These are phyloP conservation scores for Alligator mississippiensis DNA, from an alignment of 2,113 vertebrate species.

Conservation along the genomic window DNA sequence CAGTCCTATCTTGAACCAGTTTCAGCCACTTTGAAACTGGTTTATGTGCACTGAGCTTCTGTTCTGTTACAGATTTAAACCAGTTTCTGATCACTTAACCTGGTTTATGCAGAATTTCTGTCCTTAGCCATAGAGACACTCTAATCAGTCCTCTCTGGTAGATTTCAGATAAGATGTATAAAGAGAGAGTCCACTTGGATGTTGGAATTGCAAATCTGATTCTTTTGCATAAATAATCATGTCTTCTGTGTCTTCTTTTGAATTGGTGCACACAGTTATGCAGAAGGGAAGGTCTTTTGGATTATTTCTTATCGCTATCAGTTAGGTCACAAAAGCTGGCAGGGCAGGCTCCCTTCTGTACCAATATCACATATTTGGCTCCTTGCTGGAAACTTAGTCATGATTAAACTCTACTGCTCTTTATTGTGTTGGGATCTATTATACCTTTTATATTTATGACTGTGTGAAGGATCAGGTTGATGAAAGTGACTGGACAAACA, in stretches of 20 bases:
- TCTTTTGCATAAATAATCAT: not conserved
- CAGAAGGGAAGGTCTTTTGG: not conserved
- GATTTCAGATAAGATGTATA: constrained; percentile 10
- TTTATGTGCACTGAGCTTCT: no score
- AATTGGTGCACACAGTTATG: not conserved
- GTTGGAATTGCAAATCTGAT: not conserved
- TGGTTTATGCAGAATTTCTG: no score
- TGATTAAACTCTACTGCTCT: not conserved
- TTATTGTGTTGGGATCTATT: constrained; percentile 6
- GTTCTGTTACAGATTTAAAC: no score
- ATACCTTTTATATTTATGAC: not conserved
- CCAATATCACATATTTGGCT: not conserved
- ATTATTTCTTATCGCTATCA: not conserved
- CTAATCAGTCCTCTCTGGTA: not conserved
- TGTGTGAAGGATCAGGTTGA: not conserved
- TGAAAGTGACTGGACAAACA: not conserved
- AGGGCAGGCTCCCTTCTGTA: not conserved
- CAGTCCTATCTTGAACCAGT: no score
- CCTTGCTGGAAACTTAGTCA: constrained; percentile 8
- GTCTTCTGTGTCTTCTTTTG: not conserved
- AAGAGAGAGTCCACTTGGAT: not conserved
- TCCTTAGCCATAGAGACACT: no score
- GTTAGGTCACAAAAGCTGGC: not conserved
- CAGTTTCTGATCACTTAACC: no score
- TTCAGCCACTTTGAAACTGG: no score